A percentile compares a stretch with the other conserved stretches of the same genome.
phyloP scores from a whole-genome alignment of 1,140 invertebrate species.

The Zophobas morio region DNA sequence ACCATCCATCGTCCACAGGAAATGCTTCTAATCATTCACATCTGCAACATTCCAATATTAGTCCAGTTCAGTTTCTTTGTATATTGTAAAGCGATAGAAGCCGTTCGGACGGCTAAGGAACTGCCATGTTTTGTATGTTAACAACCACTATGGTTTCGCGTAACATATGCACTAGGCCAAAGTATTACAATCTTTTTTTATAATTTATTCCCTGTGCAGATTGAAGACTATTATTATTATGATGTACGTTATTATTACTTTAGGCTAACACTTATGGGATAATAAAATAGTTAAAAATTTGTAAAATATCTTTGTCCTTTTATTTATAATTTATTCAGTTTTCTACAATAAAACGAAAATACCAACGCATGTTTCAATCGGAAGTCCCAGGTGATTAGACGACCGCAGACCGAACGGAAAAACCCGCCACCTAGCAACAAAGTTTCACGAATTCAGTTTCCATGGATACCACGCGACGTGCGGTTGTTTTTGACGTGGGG shows the following conservation, averaged over 20 bases:
- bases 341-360: conserved; percentile 51
- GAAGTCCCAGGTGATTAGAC: not conserved
- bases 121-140: conserved; percentile 59
- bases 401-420: not conserved
- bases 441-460: conserved; percentile 10
- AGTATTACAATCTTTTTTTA: conserved; percentile 65
- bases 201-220: conserved; percentile 66
- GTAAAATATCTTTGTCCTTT: conserved; percentile 57
- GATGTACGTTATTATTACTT: conserved; percentile 60
- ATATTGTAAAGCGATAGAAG: conserved; percentile 48
- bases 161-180: conserved; percentile 64
- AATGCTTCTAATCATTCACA: conserved; percentile 85
- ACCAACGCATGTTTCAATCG: conserved; percentile 12
- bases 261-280: conserved; percentile 65
- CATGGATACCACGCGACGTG: not conserved
- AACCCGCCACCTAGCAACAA: not conserved
- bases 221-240: conserved; percentile 62
- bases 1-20: conserved; percentile 92
- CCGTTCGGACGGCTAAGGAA: conserved; percentile 50
- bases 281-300: conserved; percentile 61
- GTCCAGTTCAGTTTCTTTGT: conserved; percentile 41
- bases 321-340: conserved; percentile 53
- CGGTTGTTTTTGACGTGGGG: conserved; percentile 3
- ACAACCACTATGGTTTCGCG: conserved; percentile 24
- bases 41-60: conserved; percentile 31